Evolutionary conservation across 2,113 vertebrate species (phyloP).

Genomic region (Paramisgurnus dabryanus): DNA sequence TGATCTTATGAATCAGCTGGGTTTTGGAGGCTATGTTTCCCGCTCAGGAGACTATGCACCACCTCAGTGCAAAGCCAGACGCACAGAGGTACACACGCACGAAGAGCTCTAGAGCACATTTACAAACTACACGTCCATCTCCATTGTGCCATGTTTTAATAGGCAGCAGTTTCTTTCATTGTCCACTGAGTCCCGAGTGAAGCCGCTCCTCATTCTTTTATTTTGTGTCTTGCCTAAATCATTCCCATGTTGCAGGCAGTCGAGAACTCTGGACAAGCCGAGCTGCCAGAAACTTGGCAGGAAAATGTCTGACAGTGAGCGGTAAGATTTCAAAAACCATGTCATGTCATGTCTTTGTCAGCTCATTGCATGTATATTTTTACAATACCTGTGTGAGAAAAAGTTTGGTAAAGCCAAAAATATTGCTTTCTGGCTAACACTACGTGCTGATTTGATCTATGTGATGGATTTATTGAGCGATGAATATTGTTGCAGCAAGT

Average conservation of each 20-base stretch:
- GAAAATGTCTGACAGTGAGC: slow-evolving; percentile 86
- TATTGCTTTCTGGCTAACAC: neutral
- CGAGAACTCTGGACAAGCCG: slow-evolving; percentile 89
- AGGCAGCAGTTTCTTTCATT: slow-evolving; percentile 23
- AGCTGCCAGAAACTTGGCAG: slow-evolving; percentile 87
- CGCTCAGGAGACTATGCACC: slow-evolving; percentile 78
- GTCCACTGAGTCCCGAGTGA: slow-evolving; percentile 46
- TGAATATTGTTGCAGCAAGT: neutral
- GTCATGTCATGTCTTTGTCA: slow-evolving; percentile 34
- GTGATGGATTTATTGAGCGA: neutral
- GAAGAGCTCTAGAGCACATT: slow-evolving; percentile 32
- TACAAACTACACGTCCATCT: slow-evolving; percentile 33
- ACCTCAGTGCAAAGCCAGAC: slow-evolving; percentile 76
- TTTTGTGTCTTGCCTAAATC: slow-evolving; percentile 63
- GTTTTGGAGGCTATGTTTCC: slow-evolving; percentile 73
- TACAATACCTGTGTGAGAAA: neutral
- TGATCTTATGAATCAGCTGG: slow-evolving; percentile 75
- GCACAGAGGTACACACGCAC: slow-evolving; percentile 73
- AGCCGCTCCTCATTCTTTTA: slow-evolving; percentile 60
- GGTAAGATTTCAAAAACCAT: slow-evolving; percentile 77
- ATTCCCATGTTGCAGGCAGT: slow-evolving; percentile 87
- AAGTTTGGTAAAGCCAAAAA: neutral
- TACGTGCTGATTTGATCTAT: neutral
- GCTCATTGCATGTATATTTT: neutral
- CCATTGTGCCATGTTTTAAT: slow-evolving; percentile 1